Base-by-base conservation (phyloP, 2,888 invertebrate species). In the Ernsta delagoae region DNA sequence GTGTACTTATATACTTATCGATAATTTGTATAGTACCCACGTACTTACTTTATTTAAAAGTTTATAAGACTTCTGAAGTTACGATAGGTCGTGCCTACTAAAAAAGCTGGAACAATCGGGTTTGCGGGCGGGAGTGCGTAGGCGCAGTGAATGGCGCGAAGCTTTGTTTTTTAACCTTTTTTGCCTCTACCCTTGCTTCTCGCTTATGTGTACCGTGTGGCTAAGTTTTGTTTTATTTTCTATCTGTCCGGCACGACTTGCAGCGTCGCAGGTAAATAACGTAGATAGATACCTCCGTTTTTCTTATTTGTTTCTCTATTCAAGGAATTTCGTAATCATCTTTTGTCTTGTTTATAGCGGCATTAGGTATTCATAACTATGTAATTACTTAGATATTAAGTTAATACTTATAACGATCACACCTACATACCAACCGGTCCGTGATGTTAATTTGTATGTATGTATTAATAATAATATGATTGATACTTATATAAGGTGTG, bases 231-330 rank as follows among this genome's bases (percentile, higher is more conserved):
- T 84, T 87, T 88, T 87, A 83, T 87, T 87, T 85, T 83, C 78
- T 77, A 79, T 83, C 82, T 83, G 82, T 78, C 76, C 78, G 78
- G 81, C 83, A 78, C 79, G 80, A 79, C 78, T 80, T 79, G 82
- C 82, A 83, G 79, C 78, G 79, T 83, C 86, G 87, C 90, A 90
- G 90, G 92, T 92, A 91, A 86, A 89, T 90, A 85, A 79, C 79
- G 83, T 80, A 45, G 41, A 7, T 79, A 36, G n/a, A n/a, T n/a
- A n/a, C n/a, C 78, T 81, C 81, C 79, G 79, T 87, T 84, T 87
- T 87, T 88, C 85, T 84, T 85, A 81, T 87, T 89, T 83, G 77
- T 82, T 86, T 86, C 81, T 82, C 80, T 73, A 80, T 76, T 79
- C 79, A 76, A 80, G 80, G 81, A 83, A 80, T 81, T 86, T 82